Evolutionary conservation across 2,888 invertebrate species (phyloP).

Genomic region (Branchipolynoe longqiensis): DNA sequence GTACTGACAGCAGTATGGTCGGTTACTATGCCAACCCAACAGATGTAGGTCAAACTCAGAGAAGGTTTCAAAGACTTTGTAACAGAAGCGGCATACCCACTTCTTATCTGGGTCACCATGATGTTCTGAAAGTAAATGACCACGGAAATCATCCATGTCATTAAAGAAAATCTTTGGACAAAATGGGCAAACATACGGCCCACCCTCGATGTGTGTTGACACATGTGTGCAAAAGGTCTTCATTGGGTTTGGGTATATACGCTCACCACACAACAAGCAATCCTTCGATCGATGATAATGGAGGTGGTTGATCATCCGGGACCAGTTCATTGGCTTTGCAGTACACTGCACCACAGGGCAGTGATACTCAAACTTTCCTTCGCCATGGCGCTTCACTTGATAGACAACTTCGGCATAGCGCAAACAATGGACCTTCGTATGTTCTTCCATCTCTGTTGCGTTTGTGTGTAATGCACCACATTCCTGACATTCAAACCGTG

Average conservation of each 20-base stretch:
- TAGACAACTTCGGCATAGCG: conserved; percentile 16
- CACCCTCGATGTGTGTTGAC: conserved; percentile 20
- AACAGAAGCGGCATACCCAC: conserved; percentile 35
- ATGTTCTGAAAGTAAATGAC: not conserved
- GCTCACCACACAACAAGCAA: conserved; percentile 24
- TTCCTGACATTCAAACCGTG: conserved; percentile 21
- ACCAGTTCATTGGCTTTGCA: not conserved
- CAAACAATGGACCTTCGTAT: not conserved
- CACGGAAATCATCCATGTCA: not conserved
- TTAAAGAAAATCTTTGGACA: conserved; percentile 7
- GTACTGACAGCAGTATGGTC: conserved; percentile 39
- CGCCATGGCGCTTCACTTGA: not conserved
- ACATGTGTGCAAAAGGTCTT: conserved; percentile 35
- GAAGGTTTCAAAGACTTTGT: conserved; percentile 1
- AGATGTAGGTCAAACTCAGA: conserved; percentile 20
- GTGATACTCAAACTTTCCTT: not conserved
- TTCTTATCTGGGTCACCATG: not conserved
- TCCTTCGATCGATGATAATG: conserved; percentile 11
- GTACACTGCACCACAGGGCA: not conserved
- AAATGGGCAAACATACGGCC: conserved; percentile 25
- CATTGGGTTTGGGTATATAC: not conserved
- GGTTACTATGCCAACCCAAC: conserved; percentile 15
- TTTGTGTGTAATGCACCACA: not conserved
- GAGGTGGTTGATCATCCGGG: conserved; percentile 34
- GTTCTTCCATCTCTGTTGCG: not conserved